These are phyloP conservation scores for Manis crassicaudata DNA, from an alignment of 2,797 vertebrate species.

Conservation along the genomic window DNA sequence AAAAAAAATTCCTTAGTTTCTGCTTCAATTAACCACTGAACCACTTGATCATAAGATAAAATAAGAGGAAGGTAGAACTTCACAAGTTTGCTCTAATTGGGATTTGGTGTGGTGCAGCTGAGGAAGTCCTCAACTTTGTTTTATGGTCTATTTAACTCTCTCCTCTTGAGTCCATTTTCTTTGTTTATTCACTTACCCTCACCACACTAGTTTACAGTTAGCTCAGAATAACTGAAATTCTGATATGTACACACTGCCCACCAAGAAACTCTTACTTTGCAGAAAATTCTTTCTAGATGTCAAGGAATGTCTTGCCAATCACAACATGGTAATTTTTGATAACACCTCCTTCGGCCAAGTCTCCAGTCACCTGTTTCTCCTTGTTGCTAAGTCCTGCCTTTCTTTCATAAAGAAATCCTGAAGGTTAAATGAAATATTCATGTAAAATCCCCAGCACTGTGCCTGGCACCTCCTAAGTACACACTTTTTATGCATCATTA, in stretches of 20 bases:
- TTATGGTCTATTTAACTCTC: neutral
- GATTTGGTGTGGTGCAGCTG: neutral
- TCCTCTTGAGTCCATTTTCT: neutral
- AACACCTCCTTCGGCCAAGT: too few relatives aligned
- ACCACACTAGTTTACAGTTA: neutral
- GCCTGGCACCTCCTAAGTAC: neutral
- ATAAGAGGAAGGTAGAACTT: neutral
- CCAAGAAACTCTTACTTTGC: neutral
- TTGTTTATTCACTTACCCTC: neutral
- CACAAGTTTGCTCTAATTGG: neutral
- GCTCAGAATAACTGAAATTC: neutral
- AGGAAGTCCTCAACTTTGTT: neutral
- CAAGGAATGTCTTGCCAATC: neutral
- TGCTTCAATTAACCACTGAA: neutral
- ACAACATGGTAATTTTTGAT: neutral
- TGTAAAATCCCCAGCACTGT: neutral
- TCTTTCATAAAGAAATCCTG: neutral
- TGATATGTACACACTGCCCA: neutral
- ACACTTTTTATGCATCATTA: neutral
- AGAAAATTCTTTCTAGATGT: neutral
- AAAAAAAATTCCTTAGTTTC: neutral
- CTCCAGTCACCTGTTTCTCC: neutral
- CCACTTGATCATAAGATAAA: accelerated
- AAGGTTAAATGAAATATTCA: neutral
- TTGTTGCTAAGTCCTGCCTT: neutral